Percentiles rank a stretch among this genome's conserved stretches.
phyloP scores from a whole-genome alignment of 2,797 vertebrate genomes.

The Cheirogaleus major region DNA sequence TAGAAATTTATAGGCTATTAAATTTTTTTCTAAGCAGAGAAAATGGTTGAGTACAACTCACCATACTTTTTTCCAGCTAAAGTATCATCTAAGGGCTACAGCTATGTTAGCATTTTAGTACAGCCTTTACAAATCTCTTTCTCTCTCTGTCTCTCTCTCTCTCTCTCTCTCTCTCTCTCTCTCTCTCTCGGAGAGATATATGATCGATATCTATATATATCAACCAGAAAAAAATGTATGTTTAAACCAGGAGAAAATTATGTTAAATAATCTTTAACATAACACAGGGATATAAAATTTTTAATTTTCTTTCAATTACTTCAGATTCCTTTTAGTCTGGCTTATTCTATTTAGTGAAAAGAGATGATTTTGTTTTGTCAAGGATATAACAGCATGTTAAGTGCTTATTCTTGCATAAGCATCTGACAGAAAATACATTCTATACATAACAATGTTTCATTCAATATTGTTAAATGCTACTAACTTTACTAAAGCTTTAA shows the following conservation, averaged over 20 bases:
- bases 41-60: constrained; percentile 40
- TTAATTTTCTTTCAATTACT: constrained; percentile 14
- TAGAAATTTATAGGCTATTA: constrained; percentile 62
- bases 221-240: not conserved
- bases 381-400: constrained; percentile 52
- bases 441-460: constrained; percentile 51
- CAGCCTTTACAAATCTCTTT: not conserved
- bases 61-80: constrained; percentile 49
- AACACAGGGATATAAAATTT: constrained; percentile 45
- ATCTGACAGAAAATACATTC: constrained; percentile 67
- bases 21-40: constrained; percentile 67
- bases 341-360: constrained; percentile 49
- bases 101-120: constrained; percentile 60
- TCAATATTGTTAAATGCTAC: constrained; percentile 47
- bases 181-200: not conserved
- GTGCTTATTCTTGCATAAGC: constrained; percentile 62
- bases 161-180: not conserved
- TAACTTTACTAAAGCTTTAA: constrained; percentile 61
- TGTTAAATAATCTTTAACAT: constrained; percentile 45
- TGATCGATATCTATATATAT: not conserved
- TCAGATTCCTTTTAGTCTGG: constrained; percentile 10
- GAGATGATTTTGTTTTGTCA: constrained; percentile 50
- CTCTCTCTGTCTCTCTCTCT: not conserved
- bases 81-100: constrained; percentile 81
- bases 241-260: constrained; percentile 41